Evolutionary conservation across 1,140 invertebrate genomes (phyloP).

Genomic region (Sarcophaga bullata): DNA sequence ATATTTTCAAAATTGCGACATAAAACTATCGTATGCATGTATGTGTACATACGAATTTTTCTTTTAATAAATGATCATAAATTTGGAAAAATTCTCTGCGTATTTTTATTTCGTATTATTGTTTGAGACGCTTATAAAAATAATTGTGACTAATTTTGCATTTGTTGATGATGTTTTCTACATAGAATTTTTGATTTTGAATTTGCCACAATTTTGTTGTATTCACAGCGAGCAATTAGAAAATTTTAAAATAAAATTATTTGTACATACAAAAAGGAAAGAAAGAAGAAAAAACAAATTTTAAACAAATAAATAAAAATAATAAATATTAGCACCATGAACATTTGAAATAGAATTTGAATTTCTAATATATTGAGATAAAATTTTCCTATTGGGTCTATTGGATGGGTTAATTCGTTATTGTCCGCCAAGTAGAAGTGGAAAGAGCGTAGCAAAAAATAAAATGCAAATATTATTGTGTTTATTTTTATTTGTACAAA

Average conservation of each 20-base stretch:
- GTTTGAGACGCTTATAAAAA: not conserved
- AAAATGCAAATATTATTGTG: too few relatives aligned
- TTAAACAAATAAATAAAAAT: too few relatives aligned
- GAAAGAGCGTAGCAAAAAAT: too few relatives aligned
- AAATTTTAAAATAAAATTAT: not conserved
- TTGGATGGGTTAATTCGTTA: too few relatives aligned
- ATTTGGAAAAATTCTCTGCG: not conserved
- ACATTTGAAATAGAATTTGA: too few relatives aligned
- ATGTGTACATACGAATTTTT: not conserved
- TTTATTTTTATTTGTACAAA: not conserved
- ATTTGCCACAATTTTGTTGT: not conserved
- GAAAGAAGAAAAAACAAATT: too few relatives aligned
- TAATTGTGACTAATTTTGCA: constrained; percentile 11
- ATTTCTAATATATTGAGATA: too few relatives aligned
- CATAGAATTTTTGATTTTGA: too few relatives aligned
- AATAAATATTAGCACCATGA: too few relatives aligned
- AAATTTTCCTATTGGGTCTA: too few relatives aligned
- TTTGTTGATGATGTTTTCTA: not conserved
- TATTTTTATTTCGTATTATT: not conserved
- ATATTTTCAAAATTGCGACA: not conserved
- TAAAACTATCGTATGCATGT: not conserved
- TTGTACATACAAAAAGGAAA: too few relatives aligned
- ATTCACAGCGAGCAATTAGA: not conserved
- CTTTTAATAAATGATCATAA: not conserved
- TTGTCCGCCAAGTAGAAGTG: too few relatives aligned